Percentiles rank a stretch among this genome's conserved stretches.
Evolutionary conservation across 2,888 invertebrate genomes (phyloP).

Genomic region (Dolichopus griseipennis): DNA sequence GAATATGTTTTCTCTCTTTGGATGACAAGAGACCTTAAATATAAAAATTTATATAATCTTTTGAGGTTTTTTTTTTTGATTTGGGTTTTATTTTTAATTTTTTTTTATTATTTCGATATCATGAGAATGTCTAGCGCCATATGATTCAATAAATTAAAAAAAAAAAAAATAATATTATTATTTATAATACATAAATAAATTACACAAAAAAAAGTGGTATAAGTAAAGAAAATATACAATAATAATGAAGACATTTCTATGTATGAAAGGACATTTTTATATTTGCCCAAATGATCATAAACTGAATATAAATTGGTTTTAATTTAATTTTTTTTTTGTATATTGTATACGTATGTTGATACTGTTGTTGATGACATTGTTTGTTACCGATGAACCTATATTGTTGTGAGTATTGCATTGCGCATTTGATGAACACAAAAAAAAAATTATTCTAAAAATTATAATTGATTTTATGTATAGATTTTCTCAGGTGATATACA

Average conservation of each 20-base stretch:
- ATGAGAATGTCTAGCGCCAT: not conserved
- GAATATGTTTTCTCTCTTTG: too few relatives aligned
- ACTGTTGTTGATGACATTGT: too few relatives aligned
- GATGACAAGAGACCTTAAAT: too few relatives aligned
- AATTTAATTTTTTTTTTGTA: not conserved
- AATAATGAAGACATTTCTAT: constrained; percentile 4
- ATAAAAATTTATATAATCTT: too few relatives aligned
- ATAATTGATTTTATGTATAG: not conserved
- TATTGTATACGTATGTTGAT: too few relatives aligned
- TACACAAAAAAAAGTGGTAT: not conserved
- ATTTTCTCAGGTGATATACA: not conserved
- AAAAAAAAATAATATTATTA: not conserved
- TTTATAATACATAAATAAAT: not conserved
- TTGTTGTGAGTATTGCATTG: not conserved
- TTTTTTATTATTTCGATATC: not conserved
- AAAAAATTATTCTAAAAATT: not conserved
- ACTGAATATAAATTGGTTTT: not conserved
- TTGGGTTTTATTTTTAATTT: too few relatives aligned
- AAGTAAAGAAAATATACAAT: not conserved
- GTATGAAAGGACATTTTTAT: not conserved
- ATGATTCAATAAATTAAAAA: not conserved
- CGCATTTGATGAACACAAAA: too few relatives aligned
- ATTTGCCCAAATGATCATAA: not conserved
- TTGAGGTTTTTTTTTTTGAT: too few relatives aligned
- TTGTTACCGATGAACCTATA: not conserved